These are phyloP conservation scores for Diloba caeruleocephala DNA, from an alignment of 2,888 invertebrate species.

Conservation along the genomic window DNA sequence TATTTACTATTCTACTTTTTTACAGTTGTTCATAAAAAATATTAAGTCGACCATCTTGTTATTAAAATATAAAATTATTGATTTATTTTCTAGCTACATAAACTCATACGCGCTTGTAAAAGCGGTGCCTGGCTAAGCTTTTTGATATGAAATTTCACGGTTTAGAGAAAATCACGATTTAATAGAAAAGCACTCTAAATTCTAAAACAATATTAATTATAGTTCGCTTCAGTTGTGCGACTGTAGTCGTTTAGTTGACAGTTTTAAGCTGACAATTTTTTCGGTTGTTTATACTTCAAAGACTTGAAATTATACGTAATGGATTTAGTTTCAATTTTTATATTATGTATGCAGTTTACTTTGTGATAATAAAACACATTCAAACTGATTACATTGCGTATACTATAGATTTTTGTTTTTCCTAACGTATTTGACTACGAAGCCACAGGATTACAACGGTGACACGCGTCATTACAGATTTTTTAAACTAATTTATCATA, in stretches of 20 bases:
- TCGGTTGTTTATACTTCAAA: constrained; percentile 51
- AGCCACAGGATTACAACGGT: too few species aligned
- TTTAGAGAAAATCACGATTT: constrained; percentile 44
- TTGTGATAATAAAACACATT: too few species aligned
- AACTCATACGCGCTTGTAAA: constrained; percentile 11
- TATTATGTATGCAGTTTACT: constrained; percentile 28
- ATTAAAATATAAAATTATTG: not conserved
- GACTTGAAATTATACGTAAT: constrained; percentile 57
- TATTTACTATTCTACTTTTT: too few species aligned
- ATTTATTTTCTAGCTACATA: constrained; percentile 24
- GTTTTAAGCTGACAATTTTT: constrained; percentile 43
- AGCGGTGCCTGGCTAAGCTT: constrained; percentile 49
- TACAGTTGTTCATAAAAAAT: too few species aligned
- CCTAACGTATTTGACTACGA: too few species aligned
- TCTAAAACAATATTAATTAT: constrained; percentile 37
- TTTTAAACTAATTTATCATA: too few species aligned
- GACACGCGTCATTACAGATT: too few species aligned
- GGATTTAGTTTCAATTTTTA: constrained; percentile 38
- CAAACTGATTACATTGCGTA: too few species aligned
- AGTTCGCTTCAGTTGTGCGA: constrained; percentile 39
- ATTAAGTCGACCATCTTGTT: too few species aligned
- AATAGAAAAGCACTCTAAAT: constrained; percentile 45
- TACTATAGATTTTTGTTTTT: too few species aligned
- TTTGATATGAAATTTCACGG: constrained; percentile 44
- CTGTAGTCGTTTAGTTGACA: constrained; percentile 41